These are phyloP conservation scores for Xestia sexstrigata DNA, from an alignment of 2,888 invertebrate genomes.

Conservation along the genomic window DNA sequence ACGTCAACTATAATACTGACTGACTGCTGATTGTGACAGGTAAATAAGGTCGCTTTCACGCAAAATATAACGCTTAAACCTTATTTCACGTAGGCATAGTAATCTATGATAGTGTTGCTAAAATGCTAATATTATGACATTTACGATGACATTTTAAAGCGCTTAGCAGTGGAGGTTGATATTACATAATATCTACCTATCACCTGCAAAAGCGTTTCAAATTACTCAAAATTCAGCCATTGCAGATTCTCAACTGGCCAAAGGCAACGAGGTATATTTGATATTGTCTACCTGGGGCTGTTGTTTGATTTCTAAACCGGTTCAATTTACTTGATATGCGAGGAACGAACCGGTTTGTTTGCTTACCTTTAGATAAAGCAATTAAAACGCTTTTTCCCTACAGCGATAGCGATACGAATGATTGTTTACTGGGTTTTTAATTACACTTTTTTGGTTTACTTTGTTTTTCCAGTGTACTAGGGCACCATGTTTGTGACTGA, in stretches of 20 bases:
- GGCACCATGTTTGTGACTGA: slow-evolving; percentile 11
- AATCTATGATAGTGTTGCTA: no score
- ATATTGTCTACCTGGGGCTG: slow-evolving; percentile 20
- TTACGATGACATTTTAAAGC: background rate
- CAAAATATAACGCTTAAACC: no score
- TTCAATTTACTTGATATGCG: slow-evolving; percentile 44
- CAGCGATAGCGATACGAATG: slow-evolving; percentile 34
- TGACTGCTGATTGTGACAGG: background rate
- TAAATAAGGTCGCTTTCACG: background rate
- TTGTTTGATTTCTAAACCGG: slow-evolving; percentile 41
- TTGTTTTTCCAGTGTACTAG: slow-evolving; percentile 36
- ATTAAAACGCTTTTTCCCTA: slow-evolving; percentile 39
- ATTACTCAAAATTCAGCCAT: background rate
- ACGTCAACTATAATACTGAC: background rate
- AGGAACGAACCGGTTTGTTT: slow-evolving; percentile 22
- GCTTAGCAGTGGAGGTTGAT: background rate
- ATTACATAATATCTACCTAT: background rate
- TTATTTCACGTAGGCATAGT: background rate
- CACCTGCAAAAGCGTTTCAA: background rate
- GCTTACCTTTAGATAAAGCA: slow-evolving; percentile 41
- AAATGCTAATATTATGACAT: background rate
- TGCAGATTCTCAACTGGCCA: background rate
- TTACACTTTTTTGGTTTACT: slow-evolving; percentile 29
- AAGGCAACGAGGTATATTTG: slow-evolving; percentile 11
- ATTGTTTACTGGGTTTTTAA: slow-evolving; percentile 43